A percentile compares a stretch with the other conserved stretches of the same genome.
These are phyloP conservation scores for Omphaloscelis lunosa DNA, from an alignment of 2,888 invertebrate genomes.

Conservation along the genomic window DNA sequence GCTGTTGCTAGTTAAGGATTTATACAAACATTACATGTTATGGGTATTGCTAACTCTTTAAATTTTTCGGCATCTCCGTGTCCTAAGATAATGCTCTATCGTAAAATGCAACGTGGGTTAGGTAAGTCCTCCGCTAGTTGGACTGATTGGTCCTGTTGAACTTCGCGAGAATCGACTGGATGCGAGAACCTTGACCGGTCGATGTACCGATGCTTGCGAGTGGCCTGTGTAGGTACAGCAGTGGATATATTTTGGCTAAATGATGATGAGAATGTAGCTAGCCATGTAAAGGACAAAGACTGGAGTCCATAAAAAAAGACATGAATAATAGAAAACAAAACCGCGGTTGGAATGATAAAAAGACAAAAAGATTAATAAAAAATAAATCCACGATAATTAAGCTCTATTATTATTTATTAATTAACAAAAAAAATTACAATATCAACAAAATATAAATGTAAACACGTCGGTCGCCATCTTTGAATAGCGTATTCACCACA, in stretches of 20 bases:
- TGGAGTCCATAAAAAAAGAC: background rate
- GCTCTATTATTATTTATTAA: too few relatives aligned
- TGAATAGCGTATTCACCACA: too few relatives aligned
- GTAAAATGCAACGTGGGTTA: background rate
- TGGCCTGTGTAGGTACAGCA: too few relatives aligned
- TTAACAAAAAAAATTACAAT: too few relatives aligned
- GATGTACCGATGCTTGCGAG: background rate
- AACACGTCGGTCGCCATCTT: too few relatives aligned
- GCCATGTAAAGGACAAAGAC: background rate
- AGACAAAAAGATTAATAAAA: background rate
- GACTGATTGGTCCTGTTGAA: background rate
- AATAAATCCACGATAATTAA: too few relatives aligned
- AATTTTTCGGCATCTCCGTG: background rate
- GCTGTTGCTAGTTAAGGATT: conserved; percentile 20
- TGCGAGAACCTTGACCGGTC: background rate
- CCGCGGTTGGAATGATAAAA: background rate
- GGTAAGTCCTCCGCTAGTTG: background rate
- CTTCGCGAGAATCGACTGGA: background rate
- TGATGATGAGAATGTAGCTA: background rate
- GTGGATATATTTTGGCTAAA: background rate
- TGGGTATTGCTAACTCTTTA: too few relatives aligned
- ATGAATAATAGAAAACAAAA: background rate
- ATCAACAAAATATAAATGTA: too few relatives aligned
- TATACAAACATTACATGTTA: background rate
- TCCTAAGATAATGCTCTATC: background rate